These are phyloP conservation scores for Mechanitis mazaeus DNA, from an alignment of 2,888 invertebrate genomes.

Conservation along the genomic window DNA sequence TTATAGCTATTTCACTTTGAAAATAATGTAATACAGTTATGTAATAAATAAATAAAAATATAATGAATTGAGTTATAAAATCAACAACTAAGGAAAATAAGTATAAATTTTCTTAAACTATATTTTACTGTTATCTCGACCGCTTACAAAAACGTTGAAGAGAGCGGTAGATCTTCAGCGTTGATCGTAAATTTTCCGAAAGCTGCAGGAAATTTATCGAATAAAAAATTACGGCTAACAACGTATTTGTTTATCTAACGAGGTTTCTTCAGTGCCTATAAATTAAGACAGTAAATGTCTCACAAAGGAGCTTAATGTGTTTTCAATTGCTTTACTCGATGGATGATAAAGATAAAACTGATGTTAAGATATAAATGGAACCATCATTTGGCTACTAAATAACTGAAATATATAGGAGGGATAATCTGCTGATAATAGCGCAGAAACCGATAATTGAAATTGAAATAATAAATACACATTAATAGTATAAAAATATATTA, in stretches of 20 bases:
- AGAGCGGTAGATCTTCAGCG: background rate
- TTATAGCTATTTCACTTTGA: too few relatives aligned
- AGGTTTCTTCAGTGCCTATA: constrained; percentile 38
- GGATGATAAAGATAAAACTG: constrained; percentile 51
- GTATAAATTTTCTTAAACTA: too few relatives aligned
- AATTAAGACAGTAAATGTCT: constrained; percentile 52
- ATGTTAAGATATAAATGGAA: constrained; percentile 20
- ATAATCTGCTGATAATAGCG: constrained; percentile 11
- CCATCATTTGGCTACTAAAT: constrained; percentile 25
- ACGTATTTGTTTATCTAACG: constrained; percentile 31
- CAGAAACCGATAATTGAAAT: constrained; percentile 31
- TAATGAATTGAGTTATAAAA: too few relatives aligned
- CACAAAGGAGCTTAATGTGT: constrained; percentile 49
- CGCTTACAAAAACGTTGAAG: too few relatives aligned
- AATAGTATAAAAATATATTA: too few relatives aligned
- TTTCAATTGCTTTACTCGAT: constrained; percentile 45
- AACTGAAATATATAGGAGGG: constrained; percentile 28
- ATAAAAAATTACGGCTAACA: constrained; percentile 25
- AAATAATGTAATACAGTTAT: too few relatives aligned
- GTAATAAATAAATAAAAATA: too few relatives aligned
- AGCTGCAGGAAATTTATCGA: constrained; percentile 22
- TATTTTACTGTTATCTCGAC: too few relatives aligned
- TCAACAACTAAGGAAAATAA: too few relatives aligned
- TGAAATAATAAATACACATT: constrained; percentile 2
- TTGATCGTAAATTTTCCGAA: constrained; percentile 19